Evolutionary conservation across 2,888 invertebrate genomes (phyloP).

Genomic region (Dynastes grantii): DNA sequence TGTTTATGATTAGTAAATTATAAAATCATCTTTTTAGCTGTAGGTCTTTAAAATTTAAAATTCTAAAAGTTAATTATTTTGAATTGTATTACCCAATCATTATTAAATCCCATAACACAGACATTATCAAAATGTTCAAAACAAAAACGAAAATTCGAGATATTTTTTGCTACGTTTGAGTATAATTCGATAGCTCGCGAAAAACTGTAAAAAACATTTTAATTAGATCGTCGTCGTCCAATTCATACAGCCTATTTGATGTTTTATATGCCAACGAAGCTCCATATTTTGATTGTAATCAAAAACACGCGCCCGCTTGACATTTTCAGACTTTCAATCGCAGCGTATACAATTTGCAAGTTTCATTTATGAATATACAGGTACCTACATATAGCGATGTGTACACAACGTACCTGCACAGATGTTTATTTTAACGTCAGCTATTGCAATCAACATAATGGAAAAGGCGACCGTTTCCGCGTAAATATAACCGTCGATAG

Average conservation of each 20-base stretch:
- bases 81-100: not conserved
- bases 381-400: too few relatives aligned
- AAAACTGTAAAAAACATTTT: too few relatives aligned
- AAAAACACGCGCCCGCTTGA: not conserved
- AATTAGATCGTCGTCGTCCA: too few relatives aligned
- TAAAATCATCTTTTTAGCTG: too few relatives aligned
- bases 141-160: too few relatives aligned
- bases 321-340: constrained; percentile 10
- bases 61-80: too few relatives aligned
- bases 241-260: not conserved
- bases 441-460: constrained; percentile 36
- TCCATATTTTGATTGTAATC: not conserved
- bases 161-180: not conserved
- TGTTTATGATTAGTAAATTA: too few relatives aligned
- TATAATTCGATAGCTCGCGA: too few relatives aligned
- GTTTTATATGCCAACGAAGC: not conserved
- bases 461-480: constrained; percentile 26
- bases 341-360: constrained; percentile 13
- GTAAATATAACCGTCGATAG: constrained; percentile 15
- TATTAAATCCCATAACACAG: not conserved
- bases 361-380: not conserved
- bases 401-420: too few relatives aligned
- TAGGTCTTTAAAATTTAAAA: too few relatives aligned
- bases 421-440: constrained; percentile 1
- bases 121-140: too few relatives aligned